phyloP scores from a whole-genome alignment of 2,797 vertebrate genomes.

The Lerista edwardsae region DNA sequence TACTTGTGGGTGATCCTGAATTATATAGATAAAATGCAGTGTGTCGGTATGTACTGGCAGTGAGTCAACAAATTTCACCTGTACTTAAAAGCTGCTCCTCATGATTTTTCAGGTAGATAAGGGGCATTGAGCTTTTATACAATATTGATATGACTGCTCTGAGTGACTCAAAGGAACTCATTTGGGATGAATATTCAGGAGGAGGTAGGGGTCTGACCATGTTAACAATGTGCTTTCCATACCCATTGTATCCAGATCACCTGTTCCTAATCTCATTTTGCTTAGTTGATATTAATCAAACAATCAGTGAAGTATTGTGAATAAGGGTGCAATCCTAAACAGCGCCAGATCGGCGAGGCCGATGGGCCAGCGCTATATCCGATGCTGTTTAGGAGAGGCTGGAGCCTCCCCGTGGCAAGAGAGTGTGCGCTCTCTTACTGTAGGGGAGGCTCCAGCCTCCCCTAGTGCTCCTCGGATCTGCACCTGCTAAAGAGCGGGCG shows the following conservation, averaged over 20 bases:
- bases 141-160: background rate
- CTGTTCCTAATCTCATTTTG: background rate
- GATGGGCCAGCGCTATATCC: too few species aligned
- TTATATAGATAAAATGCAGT: slow-evolving; percentile 2
- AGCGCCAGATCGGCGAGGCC: too few species aligned
- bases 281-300: background rate
- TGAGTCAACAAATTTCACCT: background rate
- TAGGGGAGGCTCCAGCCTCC: too few species aligned
- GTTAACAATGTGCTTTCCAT: background rate
- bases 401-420: too few species aligned
- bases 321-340: too few species aligned
- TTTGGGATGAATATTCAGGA: background rate
- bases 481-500: too few species aligned
- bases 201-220: background rate
- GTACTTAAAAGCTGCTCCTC: background rate
- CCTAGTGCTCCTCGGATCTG: too few species aligned
- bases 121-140: background rate
- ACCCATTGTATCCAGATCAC: background rate
- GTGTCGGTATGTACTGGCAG: background rate
- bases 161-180: background rate
- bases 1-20: background rate
- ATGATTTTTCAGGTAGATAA: background rate
- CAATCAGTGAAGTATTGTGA: background rate
- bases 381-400: too few species aligned
- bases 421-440: too few species aligned